phyloP scores from a whole-genome alignment of 1,140 invertebrate genomes.

The Anoplophora glabripennis region DNA sequence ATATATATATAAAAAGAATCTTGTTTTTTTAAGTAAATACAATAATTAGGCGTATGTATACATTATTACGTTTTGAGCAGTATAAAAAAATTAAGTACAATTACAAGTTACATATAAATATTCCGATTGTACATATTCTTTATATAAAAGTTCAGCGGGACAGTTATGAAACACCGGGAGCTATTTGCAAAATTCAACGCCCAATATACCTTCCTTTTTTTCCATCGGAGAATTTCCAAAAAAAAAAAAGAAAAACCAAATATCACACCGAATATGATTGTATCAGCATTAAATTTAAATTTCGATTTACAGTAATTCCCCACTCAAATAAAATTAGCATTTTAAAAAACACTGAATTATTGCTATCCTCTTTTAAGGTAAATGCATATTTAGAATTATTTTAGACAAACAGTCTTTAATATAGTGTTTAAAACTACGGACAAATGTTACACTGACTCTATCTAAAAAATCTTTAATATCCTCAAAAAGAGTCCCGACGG shows the following conservation, averaged over 20 bases:
- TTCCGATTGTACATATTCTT: constrained; percentile 15
- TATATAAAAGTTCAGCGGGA: constrained; percentile 6
- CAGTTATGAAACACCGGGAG: not conserved
- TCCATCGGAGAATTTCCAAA: no score
- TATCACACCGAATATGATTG: constrained; percentile 17
- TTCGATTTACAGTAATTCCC: not conserved
- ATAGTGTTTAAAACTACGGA: constrained; percentile 37
- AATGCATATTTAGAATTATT: constrained; percentile 39
- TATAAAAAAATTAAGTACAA: constrained; percentile 21
- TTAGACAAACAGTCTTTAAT: constrained; percentile 39
- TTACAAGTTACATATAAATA: constrained; percentile 12
- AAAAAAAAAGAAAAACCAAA: no score
- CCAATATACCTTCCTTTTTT: not conserved
- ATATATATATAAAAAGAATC: constrained; percentile 21
- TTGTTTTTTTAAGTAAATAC: constrained; percentile 15
- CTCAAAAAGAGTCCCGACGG: not conserved
- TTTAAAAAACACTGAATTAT: constrained; percentile 35
- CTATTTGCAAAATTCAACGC: constrained; percentile 5
- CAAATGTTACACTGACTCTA: constrained; percentile 38
- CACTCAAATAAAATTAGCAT: constrained; percentile 9
- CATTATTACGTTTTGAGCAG: constrained; percentile 17
- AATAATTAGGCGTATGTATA: constrained; percentile 16
- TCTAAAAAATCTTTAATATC: constrained; percentile 7
- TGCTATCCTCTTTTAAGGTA: constrained; percentile 37
- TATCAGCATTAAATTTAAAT: not conserved